Evolutionary conservation across 2,113 vertebrate genomes (phyloP).

Genomic region (Anguilla rostrata): DNA sequence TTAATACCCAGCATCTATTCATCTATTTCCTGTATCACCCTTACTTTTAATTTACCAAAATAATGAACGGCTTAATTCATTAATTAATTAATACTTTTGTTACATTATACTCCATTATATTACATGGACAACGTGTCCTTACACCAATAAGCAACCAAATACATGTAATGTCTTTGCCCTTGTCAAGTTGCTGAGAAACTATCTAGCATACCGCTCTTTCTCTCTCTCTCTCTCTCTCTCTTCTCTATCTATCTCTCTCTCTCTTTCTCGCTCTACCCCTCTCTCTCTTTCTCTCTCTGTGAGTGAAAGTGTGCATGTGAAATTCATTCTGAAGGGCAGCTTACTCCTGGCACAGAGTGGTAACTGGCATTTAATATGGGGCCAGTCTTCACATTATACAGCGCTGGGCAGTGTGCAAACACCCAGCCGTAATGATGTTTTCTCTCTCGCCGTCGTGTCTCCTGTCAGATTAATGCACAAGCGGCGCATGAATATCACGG

Average conservation of each 20-base stretch:
- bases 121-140: neutral
- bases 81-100: too few relatives aligned
- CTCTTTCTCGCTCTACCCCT: neutral
- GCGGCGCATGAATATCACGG: neutral
- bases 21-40: neutral
- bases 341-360: neutral
- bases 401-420: neutral
- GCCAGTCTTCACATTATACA: neutral
- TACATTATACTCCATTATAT: too few relatives aligned
- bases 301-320: constrained; percentile 50
- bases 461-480: neutral
- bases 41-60: neutral
- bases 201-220: constrained; percentile 8
- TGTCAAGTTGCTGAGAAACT: neutral
- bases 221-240: neutral
- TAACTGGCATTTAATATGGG: neutral
- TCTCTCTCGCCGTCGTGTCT: neutral
- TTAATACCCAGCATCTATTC: neutral
- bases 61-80: neutral
- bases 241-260: neutral
- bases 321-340: neutral
- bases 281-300: constrained; percentile 46
- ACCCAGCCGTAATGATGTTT: neutral
- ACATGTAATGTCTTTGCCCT: constrained; percentile 7
- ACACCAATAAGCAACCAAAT: neutral